phyloP scores from a whole-genome alignment of 2,888 invertebrate genomes.

The Macrosoma leucophasiata region DNA sequence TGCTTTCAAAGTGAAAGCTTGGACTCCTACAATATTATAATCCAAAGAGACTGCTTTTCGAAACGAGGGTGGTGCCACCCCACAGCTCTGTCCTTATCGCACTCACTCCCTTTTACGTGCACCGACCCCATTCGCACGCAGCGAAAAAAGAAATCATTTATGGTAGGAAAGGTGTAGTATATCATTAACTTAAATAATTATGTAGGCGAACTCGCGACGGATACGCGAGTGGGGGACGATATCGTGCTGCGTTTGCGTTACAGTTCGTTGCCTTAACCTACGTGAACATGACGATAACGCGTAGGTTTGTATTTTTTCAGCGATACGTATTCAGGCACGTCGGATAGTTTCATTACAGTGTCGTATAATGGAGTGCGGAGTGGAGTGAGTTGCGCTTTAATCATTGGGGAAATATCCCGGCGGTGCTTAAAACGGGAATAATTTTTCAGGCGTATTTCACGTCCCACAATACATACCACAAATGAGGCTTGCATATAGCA shows the following conservation, averaged over 20 bases:
- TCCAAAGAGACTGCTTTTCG: constrained; percentile 32
- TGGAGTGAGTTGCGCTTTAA: constrained; percentile 51
- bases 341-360: constrained; percentile 66
- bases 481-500: constrained; percentile 20
- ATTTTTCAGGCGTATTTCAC: constrained; percentile 31
- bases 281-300: constrained; percentile 31
- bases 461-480: constrained; percentile 19
- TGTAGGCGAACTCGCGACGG: constrained; percentile 40
- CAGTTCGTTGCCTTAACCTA: neutral
- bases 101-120: constrained; percentile 17
- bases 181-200: constrained; percentile 74
- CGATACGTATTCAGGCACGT: constrained; percentile 18
- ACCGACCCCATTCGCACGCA: constrained; percentile 34
- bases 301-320: constrained; percentile 21
- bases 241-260: constrained; percentile 32
- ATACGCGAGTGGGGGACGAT: constrained; percentile 25
- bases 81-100: constrained; percentile 28
- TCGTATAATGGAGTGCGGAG: constrained; percentile 60
- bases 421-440: constrained; percentile 36
- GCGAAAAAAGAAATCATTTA: constrained; percentile 59
- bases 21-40: constrained; percentile 44
- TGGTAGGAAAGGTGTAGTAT: constrained; percentile 59
- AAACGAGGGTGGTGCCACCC: constrained; percentile 47
- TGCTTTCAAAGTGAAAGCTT: constrained; percentile 40
- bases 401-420: constrained; percentile 68